phyloP scores from a whole-genome alignment of 1,140 invertebrate genomes.

The Rhagoletis pomonella region DNA sequence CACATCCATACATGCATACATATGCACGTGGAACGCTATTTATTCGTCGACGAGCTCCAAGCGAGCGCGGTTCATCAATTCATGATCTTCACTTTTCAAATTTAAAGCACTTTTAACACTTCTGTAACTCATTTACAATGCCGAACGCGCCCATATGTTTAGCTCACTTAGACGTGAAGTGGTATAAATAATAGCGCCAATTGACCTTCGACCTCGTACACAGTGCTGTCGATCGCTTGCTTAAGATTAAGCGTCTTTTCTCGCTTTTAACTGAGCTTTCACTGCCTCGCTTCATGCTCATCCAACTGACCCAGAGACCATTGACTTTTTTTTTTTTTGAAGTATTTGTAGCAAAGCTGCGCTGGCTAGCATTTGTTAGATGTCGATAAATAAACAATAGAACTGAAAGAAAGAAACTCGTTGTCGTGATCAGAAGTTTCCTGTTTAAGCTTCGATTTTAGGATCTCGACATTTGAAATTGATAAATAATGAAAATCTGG shows the following conservation, averaged over 20 bases:
- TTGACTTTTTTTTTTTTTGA: not conserved
- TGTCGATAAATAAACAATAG: no score
- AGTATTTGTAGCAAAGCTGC: not conserved
- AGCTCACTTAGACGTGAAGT: not conserved
- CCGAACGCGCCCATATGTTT: not conserved
- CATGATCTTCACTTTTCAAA: slow-evolving; percentile 30
- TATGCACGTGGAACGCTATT: no score
- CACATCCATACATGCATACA: not conserved
- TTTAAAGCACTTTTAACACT: slow-evolving; percentile 47
- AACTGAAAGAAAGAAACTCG: no score
- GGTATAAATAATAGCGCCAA: slow-evolving; percentile 19
- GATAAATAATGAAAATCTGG: no score
- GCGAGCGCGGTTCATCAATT: not conserved
- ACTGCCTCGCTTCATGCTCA: slow-evolving; percentile 2
- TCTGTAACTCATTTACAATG: not conserved
- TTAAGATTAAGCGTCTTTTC: not conserved
- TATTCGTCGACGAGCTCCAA: not conserved
- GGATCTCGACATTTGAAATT: no score
- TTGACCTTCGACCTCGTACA: not conserved
- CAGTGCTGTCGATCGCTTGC: not conserved
- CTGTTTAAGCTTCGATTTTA: no score
- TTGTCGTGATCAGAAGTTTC: no score
- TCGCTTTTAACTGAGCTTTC: slow-evolving; percentile 35
- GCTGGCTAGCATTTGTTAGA: not conserved
- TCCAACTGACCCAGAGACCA: slow-evolving; percentile 33